Evolutionary conservation across 2,113 vertebrate species (phyloP), one percentile per base, ranked within the genome.

Genomic region (Dipodomys merriami): DNA sequence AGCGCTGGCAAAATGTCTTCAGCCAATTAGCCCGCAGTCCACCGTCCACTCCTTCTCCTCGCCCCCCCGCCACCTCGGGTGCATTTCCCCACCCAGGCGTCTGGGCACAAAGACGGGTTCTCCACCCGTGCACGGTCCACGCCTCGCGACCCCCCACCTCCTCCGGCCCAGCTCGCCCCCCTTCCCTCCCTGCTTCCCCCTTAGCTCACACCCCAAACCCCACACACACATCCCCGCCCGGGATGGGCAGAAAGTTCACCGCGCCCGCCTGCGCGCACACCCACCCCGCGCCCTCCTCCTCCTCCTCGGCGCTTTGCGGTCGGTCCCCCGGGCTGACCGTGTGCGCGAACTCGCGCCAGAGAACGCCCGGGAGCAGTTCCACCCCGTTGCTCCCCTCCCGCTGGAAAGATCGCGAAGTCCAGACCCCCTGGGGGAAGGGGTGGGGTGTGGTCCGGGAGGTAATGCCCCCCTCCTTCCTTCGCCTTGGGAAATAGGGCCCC

Each of bases 1-100:
- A 90, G 98, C 96, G 96, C 94, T 96, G 93, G 94, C 96, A 86
- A 95, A 95, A 95, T 85, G 84, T 91, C 91, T 94, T 64, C 86
- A 87, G 95, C 95, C 94, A 97, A 96, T 95, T 96, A 86, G 96
- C 96, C 94, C 92, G 93, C 91, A 62, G 88, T 86, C 72, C 29
- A 18, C 86, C 80, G 64, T 49, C n/a, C 2, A 10, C 78, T 60
- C 53, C 85, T 30, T 23, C 18, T 44, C 67, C 78, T 25, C 25
- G 22, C 74, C 67, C 22, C n/a, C 1, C 9, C 0, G 77, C 15
- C 20, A 94, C 44, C 29, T 30, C n/a, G 46, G 91, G 35, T 91
- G 79, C 1, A 57, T 13, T 7, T 76, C 2, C 18, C n/a, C 29
- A 49, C 64, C 35, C 22, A 2, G 53, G 53, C 53, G 16, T 13